These are phyloP conservation scores for Ageneiosus marmoratus DNA, from an alignment of 2,113 vertebrate species.

Conservation along the genomic window DNA sequence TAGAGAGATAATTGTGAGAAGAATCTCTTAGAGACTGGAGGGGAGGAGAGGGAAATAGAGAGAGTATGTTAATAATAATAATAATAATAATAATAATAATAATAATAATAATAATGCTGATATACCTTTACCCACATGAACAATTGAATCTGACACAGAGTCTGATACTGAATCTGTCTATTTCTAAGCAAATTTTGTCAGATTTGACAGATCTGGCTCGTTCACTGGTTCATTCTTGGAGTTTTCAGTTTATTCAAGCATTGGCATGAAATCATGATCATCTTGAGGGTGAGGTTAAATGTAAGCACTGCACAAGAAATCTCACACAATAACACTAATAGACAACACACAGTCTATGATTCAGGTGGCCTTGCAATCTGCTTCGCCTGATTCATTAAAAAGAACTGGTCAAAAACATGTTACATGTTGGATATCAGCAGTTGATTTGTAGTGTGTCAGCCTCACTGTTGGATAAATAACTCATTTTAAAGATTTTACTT, in stretches of 20 bases:
- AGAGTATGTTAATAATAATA: neutral
- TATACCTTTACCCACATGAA: too few species aligned
- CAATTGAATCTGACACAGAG: neutral
- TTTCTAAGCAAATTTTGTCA: neutral
- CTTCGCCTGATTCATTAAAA: neutral
- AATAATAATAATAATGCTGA: too few species aligned
- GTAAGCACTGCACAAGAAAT: neutral
- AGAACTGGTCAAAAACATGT: neutral
- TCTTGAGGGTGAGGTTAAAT: neutral
- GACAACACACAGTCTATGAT: neutral
- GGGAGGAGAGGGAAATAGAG: neutral
- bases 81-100: neutral
- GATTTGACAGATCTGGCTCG: neutral
- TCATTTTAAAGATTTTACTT: neutral
- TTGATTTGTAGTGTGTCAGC: neutral
- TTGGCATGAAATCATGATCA: neutral
- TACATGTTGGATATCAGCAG: neutral
- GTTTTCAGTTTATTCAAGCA: neutral
- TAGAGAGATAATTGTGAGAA: conserved; percentile 84
- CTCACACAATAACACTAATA: neutral
- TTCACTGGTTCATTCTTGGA: neutral
- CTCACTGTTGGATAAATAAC: neutral
- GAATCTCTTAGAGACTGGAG: conserved; percentile 81
- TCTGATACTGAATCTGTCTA: neutral
- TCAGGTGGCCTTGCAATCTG: neutral